phyloP scores from a whole-genome alignment of 2,113 vertebrate genomes.

The Sinocyclocheilus anophthalmus region DNA sequence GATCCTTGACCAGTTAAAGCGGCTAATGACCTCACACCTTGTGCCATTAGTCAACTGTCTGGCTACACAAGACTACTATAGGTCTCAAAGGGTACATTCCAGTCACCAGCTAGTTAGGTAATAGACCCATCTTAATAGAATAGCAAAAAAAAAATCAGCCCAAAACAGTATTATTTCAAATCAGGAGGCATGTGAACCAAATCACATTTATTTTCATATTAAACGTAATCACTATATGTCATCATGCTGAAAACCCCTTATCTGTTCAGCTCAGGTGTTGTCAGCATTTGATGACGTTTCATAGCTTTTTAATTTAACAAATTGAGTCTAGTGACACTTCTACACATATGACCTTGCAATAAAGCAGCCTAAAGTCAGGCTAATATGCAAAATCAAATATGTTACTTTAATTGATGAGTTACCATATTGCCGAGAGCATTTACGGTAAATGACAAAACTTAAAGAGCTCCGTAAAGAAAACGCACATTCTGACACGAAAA shows the following conservation, averaged over 20 bases:
- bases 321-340: background rate
- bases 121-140: too few species aligned
- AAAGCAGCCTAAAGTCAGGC: background rate
- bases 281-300: background rate
- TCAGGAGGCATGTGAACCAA: background rate
- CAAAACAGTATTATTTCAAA: too few species aligned
- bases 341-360: background rate
- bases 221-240: background rate
- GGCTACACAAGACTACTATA: too few species aligned
- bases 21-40: too few species aligned
- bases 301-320: background rate
- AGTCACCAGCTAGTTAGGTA: too few species aligned
- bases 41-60: too few species aligned
- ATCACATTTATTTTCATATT: background rate
- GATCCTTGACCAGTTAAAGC: too few species aligned
- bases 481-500: constrained; percentile 31
- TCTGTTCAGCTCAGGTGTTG: background rate
- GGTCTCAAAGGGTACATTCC: too few species aligned
- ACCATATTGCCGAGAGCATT: constrained; percentile 6
- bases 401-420: background rate
- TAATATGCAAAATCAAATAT: background rate
- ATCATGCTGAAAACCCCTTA: background rate
- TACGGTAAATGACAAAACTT: constrained; percentile 43
- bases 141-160: too few species aligned
- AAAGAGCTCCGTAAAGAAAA: constrained; percentile 42